Evolutionary conservation across 2,113 vertebrate species (phyloP).

Genomic region (Hoplias malabaricus): DNA sequence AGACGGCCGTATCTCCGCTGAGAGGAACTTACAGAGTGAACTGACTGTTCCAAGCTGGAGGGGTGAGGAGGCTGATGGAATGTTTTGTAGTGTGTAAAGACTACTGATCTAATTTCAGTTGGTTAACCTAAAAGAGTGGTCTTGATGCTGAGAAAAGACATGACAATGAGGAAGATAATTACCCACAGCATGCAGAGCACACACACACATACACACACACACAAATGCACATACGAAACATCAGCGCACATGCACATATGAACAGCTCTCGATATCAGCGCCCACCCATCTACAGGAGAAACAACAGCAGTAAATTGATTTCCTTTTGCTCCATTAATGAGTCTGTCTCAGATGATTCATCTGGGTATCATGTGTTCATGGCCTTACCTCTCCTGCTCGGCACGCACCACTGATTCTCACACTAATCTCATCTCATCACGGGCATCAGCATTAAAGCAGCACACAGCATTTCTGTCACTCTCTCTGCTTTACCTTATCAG

Average conservation of each 20-base stretch:
- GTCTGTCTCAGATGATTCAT: constrained; percentile 69
- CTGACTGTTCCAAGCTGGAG: background rate
- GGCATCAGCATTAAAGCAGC: constrained; percentile 6
- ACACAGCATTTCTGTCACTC: constrained; percentile 49
- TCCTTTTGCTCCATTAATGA: constrained; percentile 64
- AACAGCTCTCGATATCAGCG: constrained; percentile 12
- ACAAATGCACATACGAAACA: constrained; percentile 30
- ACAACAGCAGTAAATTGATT: constrained; percentile 63
- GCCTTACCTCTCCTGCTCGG: constrained; percentile 62
- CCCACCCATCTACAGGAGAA: constrained; percentile 56
- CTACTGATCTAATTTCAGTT: constrained; percentile 2
- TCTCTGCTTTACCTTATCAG: constrained; percentile 31
- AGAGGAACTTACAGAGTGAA: background rate
- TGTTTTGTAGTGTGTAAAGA: background rate
- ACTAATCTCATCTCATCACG: constrained; percentile 5
- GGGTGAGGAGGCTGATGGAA: constrained; percentile 1
- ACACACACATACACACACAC: background rate
- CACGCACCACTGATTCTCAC: constrained; percentile 32
- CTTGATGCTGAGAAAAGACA: background rate
- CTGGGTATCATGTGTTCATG: constrained; percentile 48
- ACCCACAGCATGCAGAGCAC: background rate
- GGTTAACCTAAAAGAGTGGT: background rate
- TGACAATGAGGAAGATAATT: constrained; percentile 5
- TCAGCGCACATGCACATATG: constrained; percentile 28
- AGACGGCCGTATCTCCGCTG: constrained; percentile 4